phyloP scores from a whole-genome alignment of 1,140 invertebrate genomes.

The Habropoda laboriosa region DNA sequence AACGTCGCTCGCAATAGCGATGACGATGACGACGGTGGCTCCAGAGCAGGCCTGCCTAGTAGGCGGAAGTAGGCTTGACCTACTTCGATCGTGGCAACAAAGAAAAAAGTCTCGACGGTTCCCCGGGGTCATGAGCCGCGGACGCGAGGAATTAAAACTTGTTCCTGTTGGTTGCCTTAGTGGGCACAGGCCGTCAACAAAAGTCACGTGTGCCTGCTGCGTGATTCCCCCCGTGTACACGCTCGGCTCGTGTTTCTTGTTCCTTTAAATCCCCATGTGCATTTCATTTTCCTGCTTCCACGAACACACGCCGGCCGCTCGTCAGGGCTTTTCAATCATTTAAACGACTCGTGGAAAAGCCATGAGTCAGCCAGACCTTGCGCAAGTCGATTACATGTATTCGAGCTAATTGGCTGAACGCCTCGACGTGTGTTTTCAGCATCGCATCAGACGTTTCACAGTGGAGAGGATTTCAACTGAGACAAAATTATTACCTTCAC shows the following conservation, averaged over 20 bases:
- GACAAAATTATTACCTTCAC: too few species aligned
- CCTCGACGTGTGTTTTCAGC: too few species aligned
- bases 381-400: neutral
- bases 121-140: slow-evolving; percentile 65
- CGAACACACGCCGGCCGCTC: neutral
- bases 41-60: slow-evolving; percentile 30
- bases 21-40: slow-evolving; percentile 17
- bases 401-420: slow-evolving; percentile 2
- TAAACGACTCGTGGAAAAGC: neutral
- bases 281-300: slow-evolving; percentile 18
- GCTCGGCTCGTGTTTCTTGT: slow-evolving; percentile 32
- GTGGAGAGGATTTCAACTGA: too few species aligned
- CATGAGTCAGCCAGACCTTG: neutral
- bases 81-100: slow-evolving; percentile 70
- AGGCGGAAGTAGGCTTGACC: slow-evolving; percentile 73
- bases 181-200: slow-evolving; percentile 8
- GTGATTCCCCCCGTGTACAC: slow-evolving; percentile 41
- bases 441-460: too few species aligned
- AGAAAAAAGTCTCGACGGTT: slow-evolving; percentile 56
- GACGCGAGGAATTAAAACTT: slow-evolving; percentile 53
- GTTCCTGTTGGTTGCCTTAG: slow-evolving; percentile 41
- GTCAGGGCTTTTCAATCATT: neutral
- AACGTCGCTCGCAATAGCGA: slow-evolving; percentile 6
- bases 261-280: slow-evolving; percentile 19
- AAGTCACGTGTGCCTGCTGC: slow-evolving; percentile 59